These are phyloP conservation scores for Melanotaenia trifasciata DNA, from an alignment of 2,797 vertebrate genomes.

Conservation along the genomic window DNA sequence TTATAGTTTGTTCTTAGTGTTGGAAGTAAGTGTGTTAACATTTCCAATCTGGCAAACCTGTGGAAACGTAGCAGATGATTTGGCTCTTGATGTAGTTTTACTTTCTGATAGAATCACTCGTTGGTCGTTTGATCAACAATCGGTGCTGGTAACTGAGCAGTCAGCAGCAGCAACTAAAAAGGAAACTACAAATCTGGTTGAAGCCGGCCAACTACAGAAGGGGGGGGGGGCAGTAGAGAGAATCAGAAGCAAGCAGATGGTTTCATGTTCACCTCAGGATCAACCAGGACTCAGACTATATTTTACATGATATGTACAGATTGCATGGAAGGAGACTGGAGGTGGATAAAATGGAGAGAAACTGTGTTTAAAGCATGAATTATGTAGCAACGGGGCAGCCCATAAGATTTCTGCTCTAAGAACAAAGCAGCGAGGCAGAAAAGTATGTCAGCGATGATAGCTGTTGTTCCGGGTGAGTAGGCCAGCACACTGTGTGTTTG, in stretches of 20 bases:
- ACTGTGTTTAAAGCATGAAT: slow-evolving; percentile 1
- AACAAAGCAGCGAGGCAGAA: slow-evolving; percentile 9
- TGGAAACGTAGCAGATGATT: too few relatives aligned
- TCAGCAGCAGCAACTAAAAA: too few relatives aligned
- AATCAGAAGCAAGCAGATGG: not conserved
- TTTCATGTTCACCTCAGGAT: not conserved
- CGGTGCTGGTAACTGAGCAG: too few relatives aligned
- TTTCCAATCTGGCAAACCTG: too few relatives aligned
- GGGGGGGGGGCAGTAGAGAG: too few relatives aligned
- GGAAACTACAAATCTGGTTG: too few relatives aligned
- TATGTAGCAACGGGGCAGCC: not conserved
- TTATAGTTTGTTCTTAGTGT: too few relatives aligned
- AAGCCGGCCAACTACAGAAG: too few relatives aligned
- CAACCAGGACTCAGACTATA: not conserved
- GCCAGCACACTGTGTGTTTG: not conserved
- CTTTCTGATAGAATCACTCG: too few relatives aligned
- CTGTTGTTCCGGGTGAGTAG: slow-evolving; percentile 6
- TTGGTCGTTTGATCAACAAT: too few relatives aligned
- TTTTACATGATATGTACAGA: not conserved
- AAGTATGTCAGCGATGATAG: slow-evolving; percentile 19
- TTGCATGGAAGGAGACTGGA: not conserved
- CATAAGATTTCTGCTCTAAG: not conserved
- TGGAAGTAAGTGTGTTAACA: too few relatives aligned
- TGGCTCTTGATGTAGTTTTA: too few relatives aligned
- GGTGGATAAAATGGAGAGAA: not conserved